Evolutionary conservation across 2,888 invertebrate species (phyloP), one percentile per base, ranked within the genome.

Genomic region (Spatulosminthurus flaviceps): DNA sequence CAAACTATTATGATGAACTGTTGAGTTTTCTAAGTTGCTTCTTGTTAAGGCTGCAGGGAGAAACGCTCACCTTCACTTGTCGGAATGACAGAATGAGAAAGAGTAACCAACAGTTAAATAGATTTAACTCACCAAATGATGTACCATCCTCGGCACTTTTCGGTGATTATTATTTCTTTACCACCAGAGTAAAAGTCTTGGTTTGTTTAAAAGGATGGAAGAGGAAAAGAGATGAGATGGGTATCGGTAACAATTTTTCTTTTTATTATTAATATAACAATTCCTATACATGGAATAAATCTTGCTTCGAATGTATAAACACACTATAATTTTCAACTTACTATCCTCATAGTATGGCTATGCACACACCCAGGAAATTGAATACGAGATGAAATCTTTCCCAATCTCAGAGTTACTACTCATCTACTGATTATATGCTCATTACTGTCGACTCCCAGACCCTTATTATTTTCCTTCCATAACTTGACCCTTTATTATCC

Each of bases 51-150:
- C 16, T 51, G 16, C 16, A 5, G 16, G n/a, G 51, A 51, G 51
- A 4, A 4, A 9, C 51, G n/a, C 51, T 51, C 51, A 51, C 51
- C 51, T 51, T 51, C 51, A 51, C 51, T 51, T 51, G 51, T n/a
- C n/a, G 16, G 51, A 51, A 9, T 51, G 51, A 19, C 1, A 16
- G 51, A 51, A 51, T 51, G 51, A 51, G 51, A 51, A 51, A 51
- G 51, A 5, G 16, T 51, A 51, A 51, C 7, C 51, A 51, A 51
- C 51, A 51, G 34, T 51, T 51, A 51, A 51, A 51, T 51, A 51
- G 51, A 51, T 51, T 51, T 51, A 51, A 51, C 51, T 51, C 51
- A 51, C n/a, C 51, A n/a, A 51, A n/a, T 51, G 9, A 51, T 9
- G 16, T 19, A 4, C 19, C 51, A 16, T 51, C 51, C 51, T 51